Conservation (phyloP, 2,797 vertebrate genomes). For the Spheniscus humboldti region DNA sequence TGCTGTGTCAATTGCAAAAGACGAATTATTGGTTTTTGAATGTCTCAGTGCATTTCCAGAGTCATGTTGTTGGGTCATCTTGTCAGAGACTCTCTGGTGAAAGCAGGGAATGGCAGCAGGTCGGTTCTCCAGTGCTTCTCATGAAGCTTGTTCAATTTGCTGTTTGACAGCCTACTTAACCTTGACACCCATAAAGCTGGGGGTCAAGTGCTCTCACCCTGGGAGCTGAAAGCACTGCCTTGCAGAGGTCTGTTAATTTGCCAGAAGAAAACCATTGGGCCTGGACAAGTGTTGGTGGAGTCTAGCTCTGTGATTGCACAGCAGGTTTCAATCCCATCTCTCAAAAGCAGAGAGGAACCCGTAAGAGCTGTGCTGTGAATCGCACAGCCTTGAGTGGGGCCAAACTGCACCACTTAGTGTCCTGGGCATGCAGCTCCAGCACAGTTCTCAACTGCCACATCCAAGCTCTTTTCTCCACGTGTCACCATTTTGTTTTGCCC, state of each 20-base stretch:
- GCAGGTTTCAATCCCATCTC: background rate
- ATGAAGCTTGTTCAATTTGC: background rate
- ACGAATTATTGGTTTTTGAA: background rate
- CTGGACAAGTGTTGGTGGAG: background rate
- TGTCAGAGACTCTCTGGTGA: background rate
- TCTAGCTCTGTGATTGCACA: background rate
- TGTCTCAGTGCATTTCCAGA: background rate
- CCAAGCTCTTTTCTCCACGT: background rate
- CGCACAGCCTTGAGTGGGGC: background rate
- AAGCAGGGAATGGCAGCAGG: background rate
- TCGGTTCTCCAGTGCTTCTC: background rate
- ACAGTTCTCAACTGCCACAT: background rate
- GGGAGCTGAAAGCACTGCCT: background rate
- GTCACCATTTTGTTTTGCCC: background rate
- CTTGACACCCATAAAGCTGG: background rate
- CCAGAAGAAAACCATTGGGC: background rate
- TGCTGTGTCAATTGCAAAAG: background rate
- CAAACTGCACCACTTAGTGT: fast-evolving
- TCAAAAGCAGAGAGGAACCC: background rate
- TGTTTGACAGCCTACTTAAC: slow-evolving; percentile 39
- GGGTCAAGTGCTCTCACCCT: slow-evolving; percentile 26
- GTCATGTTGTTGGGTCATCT: background rate
- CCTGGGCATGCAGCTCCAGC: background rate
- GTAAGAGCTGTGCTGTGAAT: background rate
- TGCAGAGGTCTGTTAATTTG: background rate